Conservation (phyloP, 2,797 vertebrate genomes). For the Notolabrus celidotus region DNA sequence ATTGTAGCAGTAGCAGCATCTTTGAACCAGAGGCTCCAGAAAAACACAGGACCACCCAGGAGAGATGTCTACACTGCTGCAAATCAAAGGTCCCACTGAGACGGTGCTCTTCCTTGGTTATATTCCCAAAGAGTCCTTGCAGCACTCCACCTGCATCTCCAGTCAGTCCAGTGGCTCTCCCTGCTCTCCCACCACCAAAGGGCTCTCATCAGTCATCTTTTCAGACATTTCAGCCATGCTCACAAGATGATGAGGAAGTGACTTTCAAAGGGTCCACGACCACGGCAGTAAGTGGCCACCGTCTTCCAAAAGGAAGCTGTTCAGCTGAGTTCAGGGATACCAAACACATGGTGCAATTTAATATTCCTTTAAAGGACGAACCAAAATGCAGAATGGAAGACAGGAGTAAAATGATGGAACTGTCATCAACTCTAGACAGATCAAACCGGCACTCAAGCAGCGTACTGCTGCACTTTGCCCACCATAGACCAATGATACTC, state of each 20-base stretch:
- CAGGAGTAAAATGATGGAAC: slow-evolving; percentile 58
- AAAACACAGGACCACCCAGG: slow-evolving; percentile 78
- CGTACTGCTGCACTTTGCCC: slow-evolving; percentile 87
- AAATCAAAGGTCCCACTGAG: slow-evolving; percentile 88
- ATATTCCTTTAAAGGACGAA: slow-evolving; percentile 82
- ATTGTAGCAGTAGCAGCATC: slow-evolving; percentile 86
- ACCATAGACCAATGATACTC: slow-evolving; percentile 77
- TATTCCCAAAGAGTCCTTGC: slow-evolving; percentile 94
- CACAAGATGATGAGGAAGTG: slow-evolving; percentile 79
- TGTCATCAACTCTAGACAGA: slow-evolving; percentile 70
- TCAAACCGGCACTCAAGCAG: slow-evolving; percentile 83
- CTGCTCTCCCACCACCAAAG: slow-evolving; percentile 71
- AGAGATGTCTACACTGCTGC: slow-evolving; percentile 73
- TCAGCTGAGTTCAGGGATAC: slow-evolving; percentile 84
- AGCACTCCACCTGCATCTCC: slow-evolving; percentile 92
- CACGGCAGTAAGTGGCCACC: slow-evolving; percentile 86
- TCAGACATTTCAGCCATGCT: slow-evolving; percentile 80
- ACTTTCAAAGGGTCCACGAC: slow-evolving; percentile 85
- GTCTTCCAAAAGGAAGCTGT: slow-evolving; percentile 84
- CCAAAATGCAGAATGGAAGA: slow-evolving; percentile 60
- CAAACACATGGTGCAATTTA: slow-evolving; percentile 86
- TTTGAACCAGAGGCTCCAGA: slow-evolving; percentile 88
- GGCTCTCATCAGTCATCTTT: slow-evolving; percentile 85
- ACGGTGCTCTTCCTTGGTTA: slow-evolving; percentile 95
- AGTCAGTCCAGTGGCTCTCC: slow-evolving; percentile 80